Evolutionary conservation across 2,888 invertebrate genomes (phyloP).

Genomic region (Sinentomon sp.): DNA sequence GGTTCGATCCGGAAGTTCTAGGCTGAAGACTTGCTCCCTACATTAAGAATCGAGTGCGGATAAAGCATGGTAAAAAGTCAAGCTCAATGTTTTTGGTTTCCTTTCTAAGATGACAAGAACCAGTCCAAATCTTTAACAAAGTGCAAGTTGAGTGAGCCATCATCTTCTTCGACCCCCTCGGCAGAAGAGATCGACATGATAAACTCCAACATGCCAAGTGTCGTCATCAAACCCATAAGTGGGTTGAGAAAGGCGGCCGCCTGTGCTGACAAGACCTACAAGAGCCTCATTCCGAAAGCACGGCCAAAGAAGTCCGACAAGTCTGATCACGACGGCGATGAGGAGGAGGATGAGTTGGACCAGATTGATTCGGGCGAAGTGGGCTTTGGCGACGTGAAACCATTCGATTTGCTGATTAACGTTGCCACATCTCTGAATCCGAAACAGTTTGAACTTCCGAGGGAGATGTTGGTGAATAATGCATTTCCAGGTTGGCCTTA

Average conservation of each 20-base stretch:
- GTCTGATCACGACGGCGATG: constrained; percentile 11
- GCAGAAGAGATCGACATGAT: neutral
- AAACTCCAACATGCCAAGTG: neutral
- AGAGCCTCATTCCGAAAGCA: constrained; percentile 17
- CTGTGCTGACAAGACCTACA: too few species aligned
- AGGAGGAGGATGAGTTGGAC: constrained; percentile 10
- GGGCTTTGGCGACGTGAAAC: too few species aligned
- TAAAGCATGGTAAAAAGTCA: too few species aligned
- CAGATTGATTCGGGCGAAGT: constrained; percentile 9
- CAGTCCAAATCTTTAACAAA: too few species aligned
- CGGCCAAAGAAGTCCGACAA: constrained; percentile 16
- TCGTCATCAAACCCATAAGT: neutral
- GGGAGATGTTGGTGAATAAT: constrained; percentile 43
- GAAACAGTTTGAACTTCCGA: constrained; percentile 60
- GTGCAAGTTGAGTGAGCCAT: too few species aligned
- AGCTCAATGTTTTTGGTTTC: too few species aligned
- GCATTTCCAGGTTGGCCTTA: constrained; percentile 57
- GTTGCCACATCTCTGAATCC: constrained; percentile 68
- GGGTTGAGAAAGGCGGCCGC: constrained; percentile 1
- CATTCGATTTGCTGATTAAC: constrained; percentile 47
- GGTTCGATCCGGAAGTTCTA: too few species aligned
- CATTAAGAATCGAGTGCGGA: too few species aligned
- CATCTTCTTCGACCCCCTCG: neutral
- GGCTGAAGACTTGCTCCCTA: too few species aligned
- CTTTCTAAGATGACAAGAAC: too few species aligned